A percentile compares a stretch with the other conserved stretches of the same genome.
Evolutionary conservation across 2,888 invertebrate genomes (phyloP).

Genomic region (Lasioglossum lativentre): DNA sequence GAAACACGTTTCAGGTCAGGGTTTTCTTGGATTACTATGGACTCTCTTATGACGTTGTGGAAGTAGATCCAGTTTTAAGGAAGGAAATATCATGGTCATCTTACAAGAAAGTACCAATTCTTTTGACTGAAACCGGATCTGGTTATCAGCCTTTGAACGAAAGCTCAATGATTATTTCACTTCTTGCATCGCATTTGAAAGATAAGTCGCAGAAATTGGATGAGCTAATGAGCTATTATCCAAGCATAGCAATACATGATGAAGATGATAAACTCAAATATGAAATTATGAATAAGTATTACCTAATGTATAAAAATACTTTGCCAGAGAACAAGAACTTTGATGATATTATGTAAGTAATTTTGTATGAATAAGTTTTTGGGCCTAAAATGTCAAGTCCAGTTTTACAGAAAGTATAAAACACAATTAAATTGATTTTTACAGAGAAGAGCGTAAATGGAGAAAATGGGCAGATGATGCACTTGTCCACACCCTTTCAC

Average conservation of each 20-base stretch:
- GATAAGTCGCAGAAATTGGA: slow-evolving; percentile 87
- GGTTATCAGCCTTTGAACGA: slow-evolving; percentile 96
- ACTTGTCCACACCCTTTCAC: slow-evolving; percentile 96
- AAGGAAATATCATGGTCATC: slow-evolving; percentile 96
- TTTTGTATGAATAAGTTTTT: background rate
- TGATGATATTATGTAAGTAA: slow-evolving; percentile 87
- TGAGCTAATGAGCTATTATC: slow-evolving; percentile 92
- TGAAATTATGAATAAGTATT: slow-evolving; percentile 95
- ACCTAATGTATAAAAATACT: slow-evolving; percentile 91
- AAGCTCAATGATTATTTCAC: slow-evolving; percentile 96
- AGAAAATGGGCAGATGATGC: slow-evolving; percentile 97
- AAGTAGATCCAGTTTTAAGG: slow-evolving; percentile 97
- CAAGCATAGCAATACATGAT: slow-evolving; percentile 89
- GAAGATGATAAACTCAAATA: slow-evolving; percentile 88
- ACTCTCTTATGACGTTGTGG: slow-evolving; percentile 97
- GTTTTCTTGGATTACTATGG: slow-evolving; percentile 96
- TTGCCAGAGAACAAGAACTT: slow-evolving; percentile 85
- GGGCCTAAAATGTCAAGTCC: too few relatives aligned
- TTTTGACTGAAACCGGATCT: slow-evolving; percentile 90
- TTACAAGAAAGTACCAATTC: slow-evolving; percentile 97
- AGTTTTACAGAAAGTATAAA: background rate
- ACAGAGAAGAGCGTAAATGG: slow-evolving; percentile 97
- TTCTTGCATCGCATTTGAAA: slow-evolving; percentile 91
- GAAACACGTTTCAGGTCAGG: slow-evolving; percentile 84
- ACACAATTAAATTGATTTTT: slow-evolving; percentile 2